These are phyloP conservation scores for Amblyjoppa proteus DNA, from an alignment of 2,888 invertebrate genomes.

Conservation along the genomic window DNA sequence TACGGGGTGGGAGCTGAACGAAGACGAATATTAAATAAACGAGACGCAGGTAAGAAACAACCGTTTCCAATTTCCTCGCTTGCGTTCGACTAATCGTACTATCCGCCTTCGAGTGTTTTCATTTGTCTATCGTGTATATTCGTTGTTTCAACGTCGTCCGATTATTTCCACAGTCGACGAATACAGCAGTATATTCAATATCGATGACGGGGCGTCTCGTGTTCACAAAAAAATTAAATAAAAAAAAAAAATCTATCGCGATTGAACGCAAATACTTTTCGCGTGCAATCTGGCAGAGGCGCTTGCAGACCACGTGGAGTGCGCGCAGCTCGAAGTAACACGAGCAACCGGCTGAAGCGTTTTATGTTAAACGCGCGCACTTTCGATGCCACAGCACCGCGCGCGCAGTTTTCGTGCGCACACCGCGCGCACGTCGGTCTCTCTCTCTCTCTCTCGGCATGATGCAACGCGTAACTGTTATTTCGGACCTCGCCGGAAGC, in stretches of 20 bases:
- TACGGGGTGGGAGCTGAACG: neutral
- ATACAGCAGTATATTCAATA: too few relatives aligned
- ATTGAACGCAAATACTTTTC: conserved; percentile 13
- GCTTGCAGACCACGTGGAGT: conserved; percentile 63
- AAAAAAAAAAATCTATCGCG: neutral
- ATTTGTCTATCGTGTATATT: too few relatives aligned
- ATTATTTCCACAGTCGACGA: too few relatives aligned
- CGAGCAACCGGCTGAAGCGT: conserved; percentile 3
- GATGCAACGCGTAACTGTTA: conserved; percentile 60
- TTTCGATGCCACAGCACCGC: conserved; percentile 7
- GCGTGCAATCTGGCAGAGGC: conserved; percentile 62
- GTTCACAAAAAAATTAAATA: too few relatives aligned
- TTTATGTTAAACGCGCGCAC: conserved; percentile 21
- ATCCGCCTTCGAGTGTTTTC: too few relatives aligned
- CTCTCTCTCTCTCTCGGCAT: conserved; percentile 12
- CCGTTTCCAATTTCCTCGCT: neutral
- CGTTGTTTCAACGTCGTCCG: too few relatives aligned
- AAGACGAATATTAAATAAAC: conserved; percentile 1
- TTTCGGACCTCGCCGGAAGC: conserved; percentile 47
- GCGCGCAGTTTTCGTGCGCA: conserved; percentile 4
- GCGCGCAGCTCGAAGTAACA: conserved; percentile 3
- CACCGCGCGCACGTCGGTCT: neutral
- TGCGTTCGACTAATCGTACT: too few relatives aligned
- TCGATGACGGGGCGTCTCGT: too few relatives aligned
- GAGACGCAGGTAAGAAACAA: conserved; percentile 28